Evolutionary conservation across 2,888 invertebrate species (phyloP), one percentile per base, ranked within the genome.

Genomic region (Oligia strigilis): DNA sequence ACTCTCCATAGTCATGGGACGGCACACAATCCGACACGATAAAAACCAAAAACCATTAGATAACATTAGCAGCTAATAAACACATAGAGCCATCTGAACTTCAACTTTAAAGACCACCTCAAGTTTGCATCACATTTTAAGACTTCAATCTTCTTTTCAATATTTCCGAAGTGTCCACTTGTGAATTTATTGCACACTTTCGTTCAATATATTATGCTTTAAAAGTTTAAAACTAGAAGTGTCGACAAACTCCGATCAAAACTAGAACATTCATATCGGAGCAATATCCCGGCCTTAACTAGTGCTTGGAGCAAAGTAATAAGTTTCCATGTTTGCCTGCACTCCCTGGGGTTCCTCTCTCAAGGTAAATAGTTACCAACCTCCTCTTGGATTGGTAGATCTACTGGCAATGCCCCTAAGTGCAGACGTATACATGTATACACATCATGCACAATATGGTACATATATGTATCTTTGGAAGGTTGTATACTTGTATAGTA

Each of bases 211-310:
- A 23, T 82, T 40, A 23, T 65, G 9, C 36, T 64, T 64, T 64
- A 40, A 65, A 40, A 66, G 11, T 76, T 40, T 49, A 8, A 29
- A 77, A 77, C 78, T 46, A 19, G 8, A 80, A 58, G 40, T 58
- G 8, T 46, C 40, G 29, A 29, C 14, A 55, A 69, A 55, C 14
- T 67, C 43, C 13, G 40, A 65, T 65, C 23, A 29, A 40, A 70
- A 84, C 69, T 43, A 58, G 69, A 70, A 43, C 60, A 46, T 81
- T 65, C 17, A 81, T 81, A 73, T 73, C 65, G 46, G 2, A 46
- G 86, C 85, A 85, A 82, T 85, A 81, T 80, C 69, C n/a, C 8
- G 17, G 52, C 46, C 29, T 70, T 40, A 58, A n/a, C 69, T 58
- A 11, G 36, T 23, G 65, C 46, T 70, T 62, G 70, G 46, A 73